Percentiles rank a stretch among this genome's conserved stretches.
Evolutionary conservation across 1,140 invertebrate genomes (phyloP).

Genomic region (Orius laevigatus): DNA sequence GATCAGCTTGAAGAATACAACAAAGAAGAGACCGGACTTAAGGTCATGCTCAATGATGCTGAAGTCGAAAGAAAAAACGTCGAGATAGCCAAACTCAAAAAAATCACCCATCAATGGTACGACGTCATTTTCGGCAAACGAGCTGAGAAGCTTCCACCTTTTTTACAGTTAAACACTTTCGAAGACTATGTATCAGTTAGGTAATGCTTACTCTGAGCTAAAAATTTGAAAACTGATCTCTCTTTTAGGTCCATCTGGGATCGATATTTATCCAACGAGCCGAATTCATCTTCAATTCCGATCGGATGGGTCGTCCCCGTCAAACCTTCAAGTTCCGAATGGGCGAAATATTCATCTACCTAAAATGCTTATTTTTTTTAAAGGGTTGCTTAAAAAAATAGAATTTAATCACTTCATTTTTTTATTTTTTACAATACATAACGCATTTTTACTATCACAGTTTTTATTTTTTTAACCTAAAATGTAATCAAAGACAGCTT

Average conservation of each 20-base stretch:
- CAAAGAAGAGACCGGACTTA: slow-evolving; percentile 32
- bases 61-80: slow-evolving; percentile 18
- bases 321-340: slow-evolving; percentile 13
- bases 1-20: slow-evolving; percentile 31
- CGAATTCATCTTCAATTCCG: slow-evolving; percentile 16
- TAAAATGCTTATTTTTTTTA: no score
- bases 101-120: slow-evolving; percentile 17
- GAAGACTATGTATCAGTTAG: slow-evolving; percentile 18
- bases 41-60: slow-evolving; percentile 29
- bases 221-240: no score
- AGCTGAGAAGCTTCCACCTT: background rate
- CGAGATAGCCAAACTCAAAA: slow-evolving; percentile 14
- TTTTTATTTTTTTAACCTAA: no score
- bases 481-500: no score
- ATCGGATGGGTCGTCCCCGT: slow-evolving; percentile 19
- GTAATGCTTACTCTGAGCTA: background rate
- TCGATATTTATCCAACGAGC: no score
- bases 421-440: no score
- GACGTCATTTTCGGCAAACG: slow-evolving; percentile 18
- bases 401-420: no score
- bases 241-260: no score
- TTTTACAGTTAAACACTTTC: slow-evolving; percentile 8
- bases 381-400: no score
- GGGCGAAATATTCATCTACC: slow-evolving; percentile 10
- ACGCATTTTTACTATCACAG: no score